Conservation (phyloP, 2,113 vertebrate species). For the Paraplagusia blochii region DNA sequence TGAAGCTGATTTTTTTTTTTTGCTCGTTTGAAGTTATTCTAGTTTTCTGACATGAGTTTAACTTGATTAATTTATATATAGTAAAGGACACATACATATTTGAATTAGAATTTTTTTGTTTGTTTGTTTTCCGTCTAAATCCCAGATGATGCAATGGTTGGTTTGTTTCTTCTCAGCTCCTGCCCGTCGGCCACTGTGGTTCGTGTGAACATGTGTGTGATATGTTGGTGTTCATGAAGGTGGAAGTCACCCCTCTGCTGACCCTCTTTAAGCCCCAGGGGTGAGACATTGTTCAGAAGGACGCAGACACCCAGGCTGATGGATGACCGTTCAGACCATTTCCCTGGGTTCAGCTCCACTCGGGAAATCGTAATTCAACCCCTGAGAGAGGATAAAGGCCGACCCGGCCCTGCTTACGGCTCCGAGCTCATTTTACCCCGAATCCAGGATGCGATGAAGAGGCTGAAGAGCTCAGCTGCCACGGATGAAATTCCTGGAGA, state of each 20-base stretch:
- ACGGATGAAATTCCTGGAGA: constrained; percentile 30
- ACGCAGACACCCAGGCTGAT: constrained; percentile 66
- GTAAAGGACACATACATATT: too few species aligned
- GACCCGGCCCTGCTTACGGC: constrained; percentile 31
- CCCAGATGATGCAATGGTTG: too few species aligned
- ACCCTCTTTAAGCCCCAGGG: constrained; percentile 56
- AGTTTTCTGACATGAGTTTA: too few species aligned
- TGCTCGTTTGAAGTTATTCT: too few species aligned
- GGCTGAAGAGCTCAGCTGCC: constrained; percentile 45
- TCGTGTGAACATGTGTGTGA: constrained; percentile 9
- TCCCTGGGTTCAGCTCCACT: constrained; percentile 57
- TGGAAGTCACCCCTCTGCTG: constrained; percentile 63
- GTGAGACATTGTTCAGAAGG: constrained; percentile 72
- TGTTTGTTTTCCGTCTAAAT: too few species aligned
- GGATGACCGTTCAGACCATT: constrained; percentile 58
- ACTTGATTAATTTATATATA: too few species aligned
- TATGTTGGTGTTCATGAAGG: constrained; percentile 30
- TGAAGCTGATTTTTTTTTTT: too few species aligned
- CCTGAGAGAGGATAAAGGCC: constrained; percentile 37
- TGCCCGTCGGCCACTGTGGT: background rate
- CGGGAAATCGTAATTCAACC: constrained; percentile 73
- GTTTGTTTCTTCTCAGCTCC: too few species aligned
- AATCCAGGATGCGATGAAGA: constrained; percentile 67
- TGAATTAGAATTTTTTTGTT: too few species aligned
- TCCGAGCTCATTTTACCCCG: constrained; percentile 24